phyloP scores from a whole-genome alignment of 2,797 vertebrate genomes.

The Odontamblyopus rebecca region DNA sequence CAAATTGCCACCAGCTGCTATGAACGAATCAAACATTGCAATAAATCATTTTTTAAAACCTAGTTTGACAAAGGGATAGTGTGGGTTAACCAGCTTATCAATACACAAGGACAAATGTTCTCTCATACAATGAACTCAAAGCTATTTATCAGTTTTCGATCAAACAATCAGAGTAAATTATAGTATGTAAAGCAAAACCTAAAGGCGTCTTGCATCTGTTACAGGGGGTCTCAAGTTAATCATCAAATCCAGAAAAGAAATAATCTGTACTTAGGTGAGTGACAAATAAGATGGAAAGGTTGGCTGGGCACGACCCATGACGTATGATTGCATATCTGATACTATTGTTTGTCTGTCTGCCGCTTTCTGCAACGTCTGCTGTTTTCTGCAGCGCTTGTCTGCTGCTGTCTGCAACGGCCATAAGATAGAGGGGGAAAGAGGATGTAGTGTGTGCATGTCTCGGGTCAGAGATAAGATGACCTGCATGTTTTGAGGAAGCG shows the following conservation, averaged over 20 bases:
- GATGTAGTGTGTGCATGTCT: no score
- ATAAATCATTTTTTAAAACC: background rate
- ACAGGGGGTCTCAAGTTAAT: background rate
- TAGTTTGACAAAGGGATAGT: background rate
- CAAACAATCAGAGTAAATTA: background rate
- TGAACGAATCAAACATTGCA: background rate
- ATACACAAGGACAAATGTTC: background rate
- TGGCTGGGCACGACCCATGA: no score
- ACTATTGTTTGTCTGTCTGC: no score
- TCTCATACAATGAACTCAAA: background rate
- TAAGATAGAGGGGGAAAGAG: no score
- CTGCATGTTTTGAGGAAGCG: no score
- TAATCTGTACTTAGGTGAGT: background rate
- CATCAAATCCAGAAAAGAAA: background rate
- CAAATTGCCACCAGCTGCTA: background rate
- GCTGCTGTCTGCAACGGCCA: no score
- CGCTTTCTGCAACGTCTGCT: no score
- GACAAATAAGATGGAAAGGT: no score
- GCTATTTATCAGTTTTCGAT: background rate
- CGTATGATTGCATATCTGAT: no score
- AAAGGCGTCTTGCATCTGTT: background rate
- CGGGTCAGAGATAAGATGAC: no score
- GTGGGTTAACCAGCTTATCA: background rate
- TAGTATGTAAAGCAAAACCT: background rate
- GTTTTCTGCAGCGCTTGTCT: no score